Percentiles rank a stretch among this genome's conserved stretches.
These are phyloP conservation scores for Liopterus haemorrhoidalis DNA, from an alignment of 2,888 invertebrate species.

Conservation along the genomic window DNA sequence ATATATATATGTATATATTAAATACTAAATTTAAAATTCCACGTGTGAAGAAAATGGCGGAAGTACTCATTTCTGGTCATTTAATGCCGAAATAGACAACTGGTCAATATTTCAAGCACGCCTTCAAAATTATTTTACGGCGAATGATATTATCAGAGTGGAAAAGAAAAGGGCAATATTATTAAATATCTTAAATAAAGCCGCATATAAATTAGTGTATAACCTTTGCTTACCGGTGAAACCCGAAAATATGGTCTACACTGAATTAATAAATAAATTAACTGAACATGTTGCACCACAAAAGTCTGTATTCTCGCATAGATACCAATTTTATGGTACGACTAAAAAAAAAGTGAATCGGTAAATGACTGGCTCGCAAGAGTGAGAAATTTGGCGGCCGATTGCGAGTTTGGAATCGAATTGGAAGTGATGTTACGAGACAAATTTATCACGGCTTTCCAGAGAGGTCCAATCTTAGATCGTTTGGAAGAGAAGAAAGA, in stretches of 20 bases:
- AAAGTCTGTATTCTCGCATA: conserved; percentile 22
- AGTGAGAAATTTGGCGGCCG: conserved; percentile 25
- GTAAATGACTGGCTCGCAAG: conserved; percentile 31
- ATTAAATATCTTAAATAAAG: conserved; percentile 29
- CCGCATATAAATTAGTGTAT: conserved; percentile 30
- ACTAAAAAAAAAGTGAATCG: too few relatives aligned
- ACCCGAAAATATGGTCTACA: conserved; percentile 27
- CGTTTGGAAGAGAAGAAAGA: conserved; percentile 24
- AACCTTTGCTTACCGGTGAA: conserved; percentile 23
- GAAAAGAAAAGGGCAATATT: conserved; percentile 30
- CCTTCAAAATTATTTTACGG: too few relatives aligned
- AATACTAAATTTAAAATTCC: too few relatives aligned
- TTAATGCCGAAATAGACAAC: too few relatives aligned
- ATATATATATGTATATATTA: too few relatives aligned
- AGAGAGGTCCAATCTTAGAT: conserved; percentile 23
- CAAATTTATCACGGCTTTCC: conserved; percentile 30
- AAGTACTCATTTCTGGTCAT: too few relatives aligned
- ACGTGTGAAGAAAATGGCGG: too few relatives aligned
- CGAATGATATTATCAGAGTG: too few relatives aligned
- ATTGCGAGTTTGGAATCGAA: conserved; percentile 30
- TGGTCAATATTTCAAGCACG: too few relatives aligned
- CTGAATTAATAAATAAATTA: conserved; percentile 23
- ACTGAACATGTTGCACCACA: conserved; percentile 26
- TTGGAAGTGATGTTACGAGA: conserved; percentile 24
- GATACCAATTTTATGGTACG: conserved; percentile 29